Evolutionary conservation across 1,140 invertebrate genomes (phyloP), one percentile per base, ranked within the genome.

Genomic region (Melipona quadrifasciata): DNA sequence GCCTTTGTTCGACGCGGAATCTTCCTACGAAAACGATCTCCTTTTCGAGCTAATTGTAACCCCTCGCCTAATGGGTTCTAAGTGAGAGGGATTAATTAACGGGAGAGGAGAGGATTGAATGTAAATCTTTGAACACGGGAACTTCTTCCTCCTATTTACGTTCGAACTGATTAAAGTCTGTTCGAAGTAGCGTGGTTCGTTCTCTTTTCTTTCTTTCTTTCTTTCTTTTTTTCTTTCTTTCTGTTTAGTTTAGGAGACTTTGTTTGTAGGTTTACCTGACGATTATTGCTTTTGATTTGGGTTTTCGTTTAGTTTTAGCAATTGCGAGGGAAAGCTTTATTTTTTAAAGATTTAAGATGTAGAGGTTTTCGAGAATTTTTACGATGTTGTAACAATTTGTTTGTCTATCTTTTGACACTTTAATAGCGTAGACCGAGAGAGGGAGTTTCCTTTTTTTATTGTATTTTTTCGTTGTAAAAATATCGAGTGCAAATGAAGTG

Each of bases 1-100:
- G 61, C 19, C n/a, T 11, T 27, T 31, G 51, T 1, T 39, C 58
- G 27, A 75, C 39, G 51, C 39, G 11, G 57, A 51, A 57, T 31
- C n/a, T 57, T 47, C 76, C 68, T 8, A 31, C 27, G 27, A 67
- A 31, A 55, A 19, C 14, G 51, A 3, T 27, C 39, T 31, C 17
- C 55, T 24, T 61, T 6, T 67, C 8, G 67, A 61, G 31, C 51
- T 53, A 64, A 81, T 73, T 73, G 39, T 76, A 27, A 75, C 1
- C 17, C 17, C 12, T 47, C 17, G 27, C 31, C 14, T 14, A 78
- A 51, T 27, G n/a, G n/a, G 1, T 6, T 24, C 1, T 31, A 21
- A 27, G n/a, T 53, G 24, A 65, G 14, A 14, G 2, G 61, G 19
- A 53, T 77, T 77, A 65, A 78, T 67, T 78, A 78, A 65, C 58